Base-by-base conservation (phyloP, 1,140 invertebrate species). In the Steinernema khuongi region DNA sequence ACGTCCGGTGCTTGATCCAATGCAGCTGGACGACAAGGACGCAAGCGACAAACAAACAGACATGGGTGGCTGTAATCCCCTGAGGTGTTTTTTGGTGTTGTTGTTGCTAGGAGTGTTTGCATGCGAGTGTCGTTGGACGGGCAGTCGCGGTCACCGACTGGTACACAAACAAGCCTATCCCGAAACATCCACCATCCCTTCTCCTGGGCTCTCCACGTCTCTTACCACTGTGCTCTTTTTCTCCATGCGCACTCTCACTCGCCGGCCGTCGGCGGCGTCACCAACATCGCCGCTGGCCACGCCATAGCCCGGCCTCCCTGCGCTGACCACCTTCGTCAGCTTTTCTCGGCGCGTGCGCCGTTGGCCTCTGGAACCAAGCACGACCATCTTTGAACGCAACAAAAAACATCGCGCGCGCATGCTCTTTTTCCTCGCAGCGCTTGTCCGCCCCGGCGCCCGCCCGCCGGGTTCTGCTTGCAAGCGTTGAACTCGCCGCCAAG, bases 21-120 rank as follows among this genome's bases (percentile, higher is more conserved):
- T n/a, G 36, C 36, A 60, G 50, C 11, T 60, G 50, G 50, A 60
- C 50, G 50, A 60, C 50, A 22, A 22, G 50, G 50, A 60, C 50
- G 50, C 36, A 60, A 60, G 50, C 50, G 50, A 60, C 50, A 60
- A 60, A 60, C 50, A 60, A 60, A 60, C 22, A 60, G 50, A 60
- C 50, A 60, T 22, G 50, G 50, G 50, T 60, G 50, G 50, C 50
- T 60, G 50, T 60, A 60, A 60, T 60, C 50, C 50, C 50, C 50
- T 60, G 50, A 60, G 50, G 50, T 60, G 50, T 60, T 60, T 60
- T 60, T 60, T 60, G 50, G 50, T 60, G 50, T 60, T 60, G 50
- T 60, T 60, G 50, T 60, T 60, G 50, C 50, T 60, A 60, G 50
- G 50, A 60, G 50, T 60, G 50, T 60, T 60, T 60, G 50, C 50